Percentiles rank a stretch among this genome's conserved stretches.
Evolutionary conservation across 2,888 invertebrate genomes (phyloP).

Genomic region (Pterobdella sp.): DNA sequence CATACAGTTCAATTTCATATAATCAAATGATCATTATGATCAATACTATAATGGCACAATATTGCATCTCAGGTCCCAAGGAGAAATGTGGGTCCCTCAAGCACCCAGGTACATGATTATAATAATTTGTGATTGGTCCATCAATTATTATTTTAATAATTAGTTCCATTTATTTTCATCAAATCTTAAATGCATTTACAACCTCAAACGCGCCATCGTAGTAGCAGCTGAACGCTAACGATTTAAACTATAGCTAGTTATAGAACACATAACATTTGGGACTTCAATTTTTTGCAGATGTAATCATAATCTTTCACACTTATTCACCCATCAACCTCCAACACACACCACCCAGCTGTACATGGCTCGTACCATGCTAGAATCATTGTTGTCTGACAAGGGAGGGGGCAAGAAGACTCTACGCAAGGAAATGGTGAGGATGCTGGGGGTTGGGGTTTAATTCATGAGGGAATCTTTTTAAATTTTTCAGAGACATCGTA

Average conservation of each 20-base stretch:
- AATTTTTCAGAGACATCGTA: too few species aligned
- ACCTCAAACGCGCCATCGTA: background rate
- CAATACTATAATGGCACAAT: too few species aligned
- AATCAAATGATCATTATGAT: conserved; percentile 56
- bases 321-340: background rate
- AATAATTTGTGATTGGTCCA: background rate
- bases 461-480: too few species aligned
- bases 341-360: conserved; percentile 68
- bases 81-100: conserved; percentile 72
- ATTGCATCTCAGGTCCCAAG: conserved; percentile 65
- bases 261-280: background rate
- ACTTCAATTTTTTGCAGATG: background rate
- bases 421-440: conserved; percentile 71
- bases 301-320: background rate
- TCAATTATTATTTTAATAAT: background rate
- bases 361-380: conserved; percentile 97
- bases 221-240: background rate
- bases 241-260: background rate
- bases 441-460: background rate
- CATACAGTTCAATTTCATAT: too few species aligned
- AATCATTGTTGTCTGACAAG: conserved; percentile 92
- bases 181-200: background rate
- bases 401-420: conserved; percentile 88
- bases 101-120: conserved; percentile 52
- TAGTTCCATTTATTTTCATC: background rate